phyloP scores from a whole-genome alignment of 2,797 vertebrate genomes.

The Florisuga fusca region DNA sequence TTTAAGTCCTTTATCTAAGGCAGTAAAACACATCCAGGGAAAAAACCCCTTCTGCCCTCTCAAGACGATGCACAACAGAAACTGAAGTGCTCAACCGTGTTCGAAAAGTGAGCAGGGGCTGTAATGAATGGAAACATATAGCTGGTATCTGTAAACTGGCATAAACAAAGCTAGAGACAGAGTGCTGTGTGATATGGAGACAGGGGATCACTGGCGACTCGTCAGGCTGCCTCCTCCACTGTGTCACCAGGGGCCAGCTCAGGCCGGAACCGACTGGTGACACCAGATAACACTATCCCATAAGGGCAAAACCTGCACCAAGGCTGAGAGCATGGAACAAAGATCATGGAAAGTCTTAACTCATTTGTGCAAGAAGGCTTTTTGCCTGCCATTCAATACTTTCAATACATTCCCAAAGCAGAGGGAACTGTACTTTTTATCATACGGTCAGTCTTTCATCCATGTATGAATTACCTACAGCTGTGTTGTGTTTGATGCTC shows the following conservation, averaged over 20 bases:
- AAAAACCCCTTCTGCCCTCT: neutral
- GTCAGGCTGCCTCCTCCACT: neutral
- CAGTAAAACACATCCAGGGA: neutral
- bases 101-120: neutral
- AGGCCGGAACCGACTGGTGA: neutral
- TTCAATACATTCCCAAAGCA: neutral
- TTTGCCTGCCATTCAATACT: neutral
- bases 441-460: neutral
- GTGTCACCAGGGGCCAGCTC: slow-evolving; percentile 13
- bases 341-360: slow-evolving; percentile 35
- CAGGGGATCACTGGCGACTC: neutral
- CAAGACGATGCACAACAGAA: neutral
- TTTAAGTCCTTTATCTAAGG: neutral
- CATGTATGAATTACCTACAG: neutral
- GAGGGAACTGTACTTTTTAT: neutral
- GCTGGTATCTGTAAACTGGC: slow-evolving; percentile 16
- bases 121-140: slow-evolving; percentile 37
- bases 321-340: neutral
- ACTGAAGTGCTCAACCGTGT: neutral
- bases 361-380: neutral
- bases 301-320: neutral
- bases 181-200: neutral
- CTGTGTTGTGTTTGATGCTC: neutral
- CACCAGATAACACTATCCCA: slow-evolving; percentile 34
- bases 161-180: slow-evolving; percentile 9